These are phyloP conservation scores for Parazoanthus swiftii DNA, from an alignment of 92 coral and sea anemone genomes.

Conservation along the genomic window DNA sequence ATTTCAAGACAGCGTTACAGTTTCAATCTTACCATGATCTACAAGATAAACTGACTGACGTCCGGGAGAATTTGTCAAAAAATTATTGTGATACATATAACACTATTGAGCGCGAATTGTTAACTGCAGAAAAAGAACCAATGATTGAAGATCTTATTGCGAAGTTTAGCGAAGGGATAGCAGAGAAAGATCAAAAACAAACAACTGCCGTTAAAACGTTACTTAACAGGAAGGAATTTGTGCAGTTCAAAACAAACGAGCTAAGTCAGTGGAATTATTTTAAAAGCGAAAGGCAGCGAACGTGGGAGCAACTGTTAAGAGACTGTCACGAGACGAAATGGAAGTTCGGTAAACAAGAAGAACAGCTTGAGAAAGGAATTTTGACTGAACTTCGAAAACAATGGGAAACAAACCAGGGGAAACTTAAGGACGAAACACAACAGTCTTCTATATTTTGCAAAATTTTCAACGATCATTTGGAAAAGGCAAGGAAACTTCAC, in stretches of 20 bases:
- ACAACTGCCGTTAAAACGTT: background rate
- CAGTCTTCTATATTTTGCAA: background rate
- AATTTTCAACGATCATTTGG: background rate
- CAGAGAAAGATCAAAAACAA: background rate
- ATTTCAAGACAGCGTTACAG: constrained; percentile 24
- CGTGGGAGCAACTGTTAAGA: background rate
- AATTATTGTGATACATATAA: background rate
- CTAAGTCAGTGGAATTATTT: background rate
- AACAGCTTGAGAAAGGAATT: background rate
- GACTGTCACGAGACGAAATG: background rate
- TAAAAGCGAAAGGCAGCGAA: background rate
- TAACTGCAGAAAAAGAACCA: background rate
- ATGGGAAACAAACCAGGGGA: background rate
- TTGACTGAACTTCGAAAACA: background rate
- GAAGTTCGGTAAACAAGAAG: background rate
- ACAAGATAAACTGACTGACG: background rate
- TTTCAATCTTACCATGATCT: background rate
- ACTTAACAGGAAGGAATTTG: background rate
- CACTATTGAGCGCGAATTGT: background rate
- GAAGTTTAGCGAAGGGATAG: background rate
- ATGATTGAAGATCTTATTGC: background rate
- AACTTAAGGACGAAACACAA: background rate
- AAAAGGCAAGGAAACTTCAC: background rate
- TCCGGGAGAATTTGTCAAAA: constrained; percentile 9
- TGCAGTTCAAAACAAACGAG: background rate